Evolutionary conservation across 2,113 vertebrate species (phyloP), one percentile per base, ranked within the genome.

Genomic region (Brachypodius melanocephalos): DNA sequence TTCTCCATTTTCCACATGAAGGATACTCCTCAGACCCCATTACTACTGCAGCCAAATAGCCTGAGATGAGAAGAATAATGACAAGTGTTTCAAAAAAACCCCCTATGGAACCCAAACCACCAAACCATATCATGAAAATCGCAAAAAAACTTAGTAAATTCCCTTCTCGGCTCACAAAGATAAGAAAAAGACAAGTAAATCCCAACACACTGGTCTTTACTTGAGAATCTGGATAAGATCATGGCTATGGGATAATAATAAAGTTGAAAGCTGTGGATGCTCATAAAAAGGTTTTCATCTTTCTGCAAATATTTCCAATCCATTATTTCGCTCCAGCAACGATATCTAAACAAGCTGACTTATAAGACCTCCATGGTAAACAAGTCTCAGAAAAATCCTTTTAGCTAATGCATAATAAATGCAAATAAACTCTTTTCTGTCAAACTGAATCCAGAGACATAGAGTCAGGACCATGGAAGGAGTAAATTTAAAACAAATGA

Each of bases 41-140:
- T 57, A 73, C 19, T 65, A 65, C 57, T 12, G 9, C 1, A 2
- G 9, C 14, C 31, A 72, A 91, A 63, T 5, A 85, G 17, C 8
- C 26, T 5, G 5, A 91, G 54, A 34, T 62, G n/a, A 79, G 48
- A 75, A 54, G 51, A 94, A 45, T 26, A 55, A 59, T 34, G 40
- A 26, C 3, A 5, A 0, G 0, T 17, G 14, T 73, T 31, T 77
- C 10, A 31, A 59, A 65, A 59, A 58, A 52, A 22, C 4, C 15
- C 4, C 8, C 31, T 51, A 74, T 32, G 22, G 34, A 72, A 66
- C 31, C 6, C 25, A 32, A 72, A 16, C 2, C 12, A 31, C 5
- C 3, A 68, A 58, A 28, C 5, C 4, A 31, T 12, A n/a, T 3
- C 7, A 59, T 6, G 24, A 72, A 67, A 31, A 9, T 34, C 20